Conservation (phyloP, 1,140 invertebrate species). For the Leptestheria dahalacensis region DNA sequence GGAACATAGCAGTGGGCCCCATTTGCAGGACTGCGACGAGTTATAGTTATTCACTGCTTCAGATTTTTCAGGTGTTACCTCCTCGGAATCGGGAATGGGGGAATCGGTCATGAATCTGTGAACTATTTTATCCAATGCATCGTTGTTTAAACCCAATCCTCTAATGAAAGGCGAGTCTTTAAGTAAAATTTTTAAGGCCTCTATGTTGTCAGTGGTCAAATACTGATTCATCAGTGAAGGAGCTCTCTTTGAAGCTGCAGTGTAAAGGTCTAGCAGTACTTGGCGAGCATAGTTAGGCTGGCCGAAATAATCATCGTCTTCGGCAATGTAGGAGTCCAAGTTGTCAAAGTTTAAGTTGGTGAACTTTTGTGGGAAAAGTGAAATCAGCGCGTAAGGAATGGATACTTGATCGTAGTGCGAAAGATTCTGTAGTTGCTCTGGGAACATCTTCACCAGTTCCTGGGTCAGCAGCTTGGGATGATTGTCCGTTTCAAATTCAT, state of each 20-base stretch:
- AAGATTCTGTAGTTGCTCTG: conserved; percentile 2
- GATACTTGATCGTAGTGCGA: not conserved
- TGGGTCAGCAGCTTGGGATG: not conserved
- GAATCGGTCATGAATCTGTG: too few species aligned
- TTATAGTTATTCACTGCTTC: too few species aligned
- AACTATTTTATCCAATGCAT: too few species aligned
- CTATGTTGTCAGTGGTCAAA: not conserved
- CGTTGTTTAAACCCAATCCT: too few species aligned
- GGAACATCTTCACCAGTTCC: conserved; percentile 1
- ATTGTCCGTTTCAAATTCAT: not conserved
- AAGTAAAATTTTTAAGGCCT: not conserved
- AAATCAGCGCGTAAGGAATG: not conserved
- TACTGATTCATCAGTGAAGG: not conserved
- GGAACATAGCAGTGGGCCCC: too few species aligned
- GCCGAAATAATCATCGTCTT: not conserved
- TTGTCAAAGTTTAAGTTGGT: not conserved
- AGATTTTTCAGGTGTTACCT: too few species aligned
- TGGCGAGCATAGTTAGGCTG: not conserved
- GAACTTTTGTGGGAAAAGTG: not conserved
- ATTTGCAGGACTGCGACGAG: too few species aligned
- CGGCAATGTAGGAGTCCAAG: not conserved
- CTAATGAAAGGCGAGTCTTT: not conserved
- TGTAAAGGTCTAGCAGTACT: not conserved
- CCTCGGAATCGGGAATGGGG: too few species aligned
- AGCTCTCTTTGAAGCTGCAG: not conserved